Evolutionary conservation across 2,888 invertebrate species (phyloP).

Genomic region (Plemyria rubiginata): DNA sequence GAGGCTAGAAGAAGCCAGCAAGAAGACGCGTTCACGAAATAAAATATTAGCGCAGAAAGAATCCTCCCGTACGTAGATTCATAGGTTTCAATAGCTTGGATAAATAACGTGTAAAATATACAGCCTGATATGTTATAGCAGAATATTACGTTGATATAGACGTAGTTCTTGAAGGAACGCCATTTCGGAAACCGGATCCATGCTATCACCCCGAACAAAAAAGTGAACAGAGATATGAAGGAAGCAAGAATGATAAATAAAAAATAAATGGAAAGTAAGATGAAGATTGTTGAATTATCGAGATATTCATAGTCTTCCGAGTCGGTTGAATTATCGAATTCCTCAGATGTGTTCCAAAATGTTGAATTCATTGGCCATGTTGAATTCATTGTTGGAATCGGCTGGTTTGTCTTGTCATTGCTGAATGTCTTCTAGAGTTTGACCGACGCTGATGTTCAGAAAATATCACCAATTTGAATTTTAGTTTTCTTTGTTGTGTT

Average conservation of each 20-base stretch:
- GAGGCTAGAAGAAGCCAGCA: slow-evolving; percentile 36
- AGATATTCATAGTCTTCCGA: neutral
- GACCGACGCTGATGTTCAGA: no score
- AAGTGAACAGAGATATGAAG: slow-evolving; percentile 16
- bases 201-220: slow-evolving; percentile 21
- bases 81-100: neutral
- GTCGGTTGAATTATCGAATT: slow-evolving; percentile 1
- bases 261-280: neutral
- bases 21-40: slow-evolving; percentile 28
- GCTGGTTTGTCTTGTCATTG: neutral
- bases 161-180: slow-evolving; percentile 30
- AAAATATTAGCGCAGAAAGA: slow-evolving; percentile 9
- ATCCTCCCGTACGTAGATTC: neutral
- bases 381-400: slow-evolving; percentile 5
- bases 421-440: neutral
- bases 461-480: no score
- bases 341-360: slow-evolving; percentile 5
- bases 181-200: slow-evolving; percentile 26
- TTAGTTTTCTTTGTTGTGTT: no score
- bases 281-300: neutral
- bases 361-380: neutral
- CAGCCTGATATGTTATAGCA: slow-evolving; percentile 18
- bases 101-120: slow-evolving; percentile 1
- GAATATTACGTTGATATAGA: slow-evolving; percentile 24
- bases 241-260: neutral